Evolutionary conservation across 2,888 invertebrate species (phyloP).

Genomic region (Drosophila buzzatii): DNA sequence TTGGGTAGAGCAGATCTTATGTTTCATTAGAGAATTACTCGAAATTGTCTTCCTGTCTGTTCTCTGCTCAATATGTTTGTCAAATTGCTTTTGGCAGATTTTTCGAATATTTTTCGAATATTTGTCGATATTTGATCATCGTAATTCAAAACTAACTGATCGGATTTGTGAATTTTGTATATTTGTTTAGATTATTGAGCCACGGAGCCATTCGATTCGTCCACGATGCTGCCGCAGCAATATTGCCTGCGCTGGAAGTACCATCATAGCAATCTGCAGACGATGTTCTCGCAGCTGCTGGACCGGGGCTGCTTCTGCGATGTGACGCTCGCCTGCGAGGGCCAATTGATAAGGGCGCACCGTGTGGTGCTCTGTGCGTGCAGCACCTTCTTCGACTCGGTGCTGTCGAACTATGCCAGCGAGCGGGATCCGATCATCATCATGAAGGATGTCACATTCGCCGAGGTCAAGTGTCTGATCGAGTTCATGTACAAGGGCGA

Average conservation of each 20-base stretch:
- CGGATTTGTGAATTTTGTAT: background rate
- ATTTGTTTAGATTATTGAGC: conserved; percentile 23
- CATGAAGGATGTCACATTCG: conserved; percentile 95
- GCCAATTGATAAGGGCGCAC: conserved; percentile 91
- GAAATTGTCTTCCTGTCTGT: background rate
- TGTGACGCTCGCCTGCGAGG: conserved; percentile 95
- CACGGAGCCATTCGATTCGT: conserved; percentile 16
- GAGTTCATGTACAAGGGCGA: conserved; percentile 98
- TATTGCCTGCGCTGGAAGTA: conserved; percentile 97
- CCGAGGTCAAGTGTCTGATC: conserved; percentile 94
- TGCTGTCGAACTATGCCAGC: conserved; percentile 91
- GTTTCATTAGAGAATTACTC: background rate
- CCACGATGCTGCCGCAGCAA: conserved; percentile 91
- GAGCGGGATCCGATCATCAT: conserved; percentile 93
- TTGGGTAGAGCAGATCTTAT: too few relatives aligned
- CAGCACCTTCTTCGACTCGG: conserved; percentile 95
- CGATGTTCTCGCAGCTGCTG: conserved; percentile 94
- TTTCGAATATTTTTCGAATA: background rate
- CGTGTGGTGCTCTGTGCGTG: conserved; percentile 94
- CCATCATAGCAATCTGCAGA: conserved; percentile 95
- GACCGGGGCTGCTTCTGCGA: conserved; percentile 96
- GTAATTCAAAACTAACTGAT: background rate
- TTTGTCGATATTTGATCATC: background rate
- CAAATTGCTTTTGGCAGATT: background rate
- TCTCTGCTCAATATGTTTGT: background rate